Conservation (phyloP, 2,797 vertebrate genomes). For the Merluccius polli region DNA sequence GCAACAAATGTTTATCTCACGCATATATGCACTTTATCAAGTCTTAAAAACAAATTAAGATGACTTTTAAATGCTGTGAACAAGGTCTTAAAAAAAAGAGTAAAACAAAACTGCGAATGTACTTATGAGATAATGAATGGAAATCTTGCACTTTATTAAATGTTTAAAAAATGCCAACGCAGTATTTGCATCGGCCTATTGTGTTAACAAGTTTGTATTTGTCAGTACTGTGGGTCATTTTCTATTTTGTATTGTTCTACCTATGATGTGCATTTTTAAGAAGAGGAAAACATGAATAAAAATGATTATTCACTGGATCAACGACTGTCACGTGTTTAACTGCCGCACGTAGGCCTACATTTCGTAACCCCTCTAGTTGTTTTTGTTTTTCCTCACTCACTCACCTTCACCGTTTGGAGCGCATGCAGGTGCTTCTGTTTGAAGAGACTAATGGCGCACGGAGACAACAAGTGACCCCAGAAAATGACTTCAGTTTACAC, state of each 20-base stretch:
- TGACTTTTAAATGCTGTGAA: conserved; percentile 67
- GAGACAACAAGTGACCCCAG: conserved; percentile 24
- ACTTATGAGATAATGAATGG: conserved; percentile 68
- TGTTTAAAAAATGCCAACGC: conserved; percentile 87
- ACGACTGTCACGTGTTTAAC: conserved; percentile 31
- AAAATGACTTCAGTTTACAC: conserved; percentile 48
- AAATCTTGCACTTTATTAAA: conserved; percentile 87
- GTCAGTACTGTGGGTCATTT: conserved; percentile 74
- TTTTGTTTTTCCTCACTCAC: neutral
- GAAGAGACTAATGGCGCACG: conserved; percentile 47
- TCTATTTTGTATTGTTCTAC: conserved; percentile 77
- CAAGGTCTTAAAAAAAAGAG: conserved; percentile 69
- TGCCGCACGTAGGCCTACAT: conserved; percentile 8
- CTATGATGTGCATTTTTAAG: conserved; percentile 72
- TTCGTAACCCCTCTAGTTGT: conserved; percentile 1
- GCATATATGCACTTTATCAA: conserved; percentile 87
- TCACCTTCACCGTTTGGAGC: neutral
- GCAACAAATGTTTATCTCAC: conserved; percentile 41
- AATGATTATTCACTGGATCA: conserved; percentile 10
- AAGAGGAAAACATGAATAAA: conserved; percentile 55
- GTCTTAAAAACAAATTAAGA: conserved; percentile 62
- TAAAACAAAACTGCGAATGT: conserved; percentile 77
- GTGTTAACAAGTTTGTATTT: conserved; percentile 67
- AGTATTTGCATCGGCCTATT: conserved; percentile 80
- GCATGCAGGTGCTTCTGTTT: conserved; percentile 37